Evolutionary conservation across 2,888 invertebrate species (phyloP).

Genomic region (Entomobrya multifasciata): DNA sequence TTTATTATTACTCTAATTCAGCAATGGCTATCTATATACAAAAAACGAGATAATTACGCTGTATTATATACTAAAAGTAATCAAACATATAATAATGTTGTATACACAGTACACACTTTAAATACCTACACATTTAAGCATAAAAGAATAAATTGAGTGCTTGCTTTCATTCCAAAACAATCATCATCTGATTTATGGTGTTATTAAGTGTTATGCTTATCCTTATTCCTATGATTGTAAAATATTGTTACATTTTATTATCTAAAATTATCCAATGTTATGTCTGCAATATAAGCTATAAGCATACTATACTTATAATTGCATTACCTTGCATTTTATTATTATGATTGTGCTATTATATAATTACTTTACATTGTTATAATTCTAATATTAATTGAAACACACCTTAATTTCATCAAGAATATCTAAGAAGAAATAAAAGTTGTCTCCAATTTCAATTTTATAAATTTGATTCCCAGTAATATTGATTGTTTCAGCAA

Average conservation of each 20-base stretch:
- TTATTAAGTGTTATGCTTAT: constrained; percentile 7
- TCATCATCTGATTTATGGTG: constrained; percentile 38
- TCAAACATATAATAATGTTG: background rate
- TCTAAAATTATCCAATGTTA: background rate
- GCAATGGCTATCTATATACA: no score
- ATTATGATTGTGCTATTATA: background rate
- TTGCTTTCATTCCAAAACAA: constrained; percentile 55
- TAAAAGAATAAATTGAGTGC: background rate
- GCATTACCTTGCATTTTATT: constrained; percentile 9
- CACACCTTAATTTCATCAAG: background rate
- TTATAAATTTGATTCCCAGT: no score
- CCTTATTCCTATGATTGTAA: background rate
- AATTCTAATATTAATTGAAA: background rate
- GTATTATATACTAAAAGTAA: background rate
- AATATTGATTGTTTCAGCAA: no score
- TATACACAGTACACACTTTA: no score
- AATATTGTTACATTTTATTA: background rate
- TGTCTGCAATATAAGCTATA: background rate
- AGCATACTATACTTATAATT: no score
- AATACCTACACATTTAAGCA: background rate
- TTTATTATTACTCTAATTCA: no score
- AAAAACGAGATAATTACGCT: background rate
- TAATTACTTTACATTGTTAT: background rate
- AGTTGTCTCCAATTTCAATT: no score
- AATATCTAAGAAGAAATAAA: background rate